These are phyloP conservation scores for Pelusios castaneus DNA, from an alignment of 2,113 vertebrate genomes.

Conservation along the genomic window DNA sequence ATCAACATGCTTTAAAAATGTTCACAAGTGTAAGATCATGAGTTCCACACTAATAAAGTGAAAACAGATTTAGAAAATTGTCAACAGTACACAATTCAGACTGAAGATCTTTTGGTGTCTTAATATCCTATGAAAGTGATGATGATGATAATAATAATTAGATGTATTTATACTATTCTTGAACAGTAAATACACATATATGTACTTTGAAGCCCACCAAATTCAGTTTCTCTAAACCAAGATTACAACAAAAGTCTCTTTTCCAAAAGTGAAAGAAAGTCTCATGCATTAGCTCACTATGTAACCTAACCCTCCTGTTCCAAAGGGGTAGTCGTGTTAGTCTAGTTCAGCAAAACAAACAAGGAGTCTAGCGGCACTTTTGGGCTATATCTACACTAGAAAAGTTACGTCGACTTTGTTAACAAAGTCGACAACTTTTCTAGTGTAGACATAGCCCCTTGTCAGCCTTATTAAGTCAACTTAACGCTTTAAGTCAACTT, in stretches of 20 bases:
- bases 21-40: neutral
- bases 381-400: no score
- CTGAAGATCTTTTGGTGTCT: neutral
- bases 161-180: neutral
- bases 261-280: slow-evolving; percentile 4
- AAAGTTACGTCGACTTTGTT: no score
- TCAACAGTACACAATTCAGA: neutral
- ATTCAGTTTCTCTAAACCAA: neutral
- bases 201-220: neutral
- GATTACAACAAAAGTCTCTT: neutral
- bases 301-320: neutral
- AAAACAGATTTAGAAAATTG: neutral
- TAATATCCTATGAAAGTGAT: neutral
- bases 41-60: neutral
- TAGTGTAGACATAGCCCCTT: no score
- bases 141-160: neutral
- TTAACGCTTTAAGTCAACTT: no score
- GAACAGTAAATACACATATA: neutral
- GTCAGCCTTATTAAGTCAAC: no score
- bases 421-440: no score
- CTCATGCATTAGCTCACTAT: neutral
- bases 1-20: neutral
- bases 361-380: no score
- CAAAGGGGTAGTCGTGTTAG: no score
- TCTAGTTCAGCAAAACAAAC: no score